These are phyloP conservation scores for Drosophila nigricruria DNA, from an alignment of 2,888 invertebrate genomes.

Conservation along the genomic window DNA sequence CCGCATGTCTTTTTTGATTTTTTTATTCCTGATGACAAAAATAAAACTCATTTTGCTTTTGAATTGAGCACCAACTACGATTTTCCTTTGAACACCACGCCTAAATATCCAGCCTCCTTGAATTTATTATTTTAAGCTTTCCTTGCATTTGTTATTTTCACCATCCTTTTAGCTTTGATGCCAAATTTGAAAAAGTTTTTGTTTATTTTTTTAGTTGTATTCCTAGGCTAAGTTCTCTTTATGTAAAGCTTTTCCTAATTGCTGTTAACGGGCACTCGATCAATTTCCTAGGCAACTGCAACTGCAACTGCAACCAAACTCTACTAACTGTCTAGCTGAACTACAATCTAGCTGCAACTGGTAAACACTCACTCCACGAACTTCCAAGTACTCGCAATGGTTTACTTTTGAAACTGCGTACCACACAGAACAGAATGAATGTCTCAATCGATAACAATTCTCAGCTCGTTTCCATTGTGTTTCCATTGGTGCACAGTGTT, in stretches of 20 bases:
- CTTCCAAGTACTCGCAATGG: not conserved
- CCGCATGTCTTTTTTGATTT: constrained; percentile 38
- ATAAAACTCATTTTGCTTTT: constrained; percentile 28
- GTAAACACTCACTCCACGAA: constrained; percentile 14
- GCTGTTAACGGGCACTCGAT: constrained; percentile 38
- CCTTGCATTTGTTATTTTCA: not conserved
- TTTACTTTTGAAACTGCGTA: constrained; percentile 4
- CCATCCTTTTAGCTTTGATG: not conserved
- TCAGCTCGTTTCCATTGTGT: constrained; percentile 17
- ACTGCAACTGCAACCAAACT: constrained; percentile 8
- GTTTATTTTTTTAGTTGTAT: constrained; percentile 29
- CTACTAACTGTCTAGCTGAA: constrained; percentile 35
- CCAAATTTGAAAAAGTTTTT: constrained; percentile 22
- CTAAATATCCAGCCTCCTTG: constrained; percentile 4
- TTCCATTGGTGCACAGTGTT: constrained; percentile 9
- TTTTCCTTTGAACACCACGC: constrained; percentile 17
- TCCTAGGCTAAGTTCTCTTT: constrained; percentile 47
- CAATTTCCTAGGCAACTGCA: constrained; percentile 42
- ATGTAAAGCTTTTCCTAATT: constrained; percentile 31
- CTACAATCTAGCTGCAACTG: constrained; percentile 35
- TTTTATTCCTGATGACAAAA: constrained; percentile 3
- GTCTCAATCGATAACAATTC: constrained; percentile 9
- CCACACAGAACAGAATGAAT: constrained; percentile 10
- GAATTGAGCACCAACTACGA: constrained; percentile 39
- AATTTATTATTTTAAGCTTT: not conserved